Evolutionary conservation across 2,888 invertebrate genomes (phyloP).

Genomic region (Chrysina gloriosa): DNA sequence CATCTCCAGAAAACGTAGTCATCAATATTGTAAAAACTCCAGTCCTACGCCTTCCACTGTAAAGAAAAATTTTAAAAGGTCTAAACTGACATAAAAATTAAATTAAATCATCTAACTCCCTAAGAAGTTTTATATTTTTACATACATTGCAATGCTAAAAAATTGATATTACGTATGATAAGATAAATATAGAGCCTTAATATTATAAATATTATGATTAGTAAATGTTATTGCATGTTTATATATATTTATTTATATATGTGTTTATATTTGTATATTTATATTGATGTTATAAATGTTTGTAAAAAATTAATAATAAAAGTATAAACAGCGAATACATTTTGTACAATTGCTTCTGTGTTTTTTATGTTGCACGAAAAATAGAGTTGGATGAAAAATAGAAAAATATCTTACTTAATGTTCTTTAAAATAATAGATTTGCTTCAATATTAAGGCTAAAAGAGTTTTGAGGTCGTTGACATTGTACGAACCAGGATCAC

Average conservation of each 20-base stretch:
- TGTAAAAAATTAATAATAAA: slow-evolving; percentile 39
- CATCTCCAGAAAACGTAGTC: background rate
- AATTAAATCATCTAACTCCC: slow-evolving; percentile 13
- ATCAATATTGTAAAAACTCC: slow-evolving; percentile 12
- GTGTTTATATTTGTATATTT: slow-evolving; percentile 47
- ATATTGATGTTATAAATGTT: slow-evolving; percentile 46
- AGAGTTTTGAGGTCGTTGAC: too few relatives aligned
- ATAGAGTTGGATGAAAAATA: too few relatives aligned
- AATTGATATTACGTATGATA: slow-evolving; percentile 27
- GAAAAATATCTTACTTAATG: too few relatives aligned
- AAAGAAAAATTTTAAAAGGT: background rate
- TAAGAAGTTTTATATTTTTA: slow-evolving; percentile 29
- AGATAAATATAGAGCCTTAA: slow-evolving; percentile 40
- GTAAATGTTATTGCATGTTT: slow-evolving; percentile 46
- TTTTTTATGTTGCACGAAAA: too few relatives aligned
- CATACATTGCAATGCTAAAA: slow-evolving; percentile 38
- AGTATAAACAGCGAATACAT: background rate
- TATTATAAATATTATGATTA: slow-evolving; percentile 36
- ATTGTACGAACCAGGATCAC: too few relatives aligned
- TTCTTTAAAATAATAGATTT: too few relatives aligned
- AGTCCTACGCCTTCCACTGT: slow-evolving; percentile 37
- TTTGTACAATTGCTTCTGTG: too few relatives aligned
- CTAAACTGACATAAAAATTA: slow-evolving; percentile 7
- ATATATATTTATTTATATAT: slow-evolving; percentile 36
- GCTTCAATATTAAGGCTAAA: too few relatives aligned